Conservation (phyloP, 2,113 vertebrate genomes). For the Anas platyrhynchos region DNA sequence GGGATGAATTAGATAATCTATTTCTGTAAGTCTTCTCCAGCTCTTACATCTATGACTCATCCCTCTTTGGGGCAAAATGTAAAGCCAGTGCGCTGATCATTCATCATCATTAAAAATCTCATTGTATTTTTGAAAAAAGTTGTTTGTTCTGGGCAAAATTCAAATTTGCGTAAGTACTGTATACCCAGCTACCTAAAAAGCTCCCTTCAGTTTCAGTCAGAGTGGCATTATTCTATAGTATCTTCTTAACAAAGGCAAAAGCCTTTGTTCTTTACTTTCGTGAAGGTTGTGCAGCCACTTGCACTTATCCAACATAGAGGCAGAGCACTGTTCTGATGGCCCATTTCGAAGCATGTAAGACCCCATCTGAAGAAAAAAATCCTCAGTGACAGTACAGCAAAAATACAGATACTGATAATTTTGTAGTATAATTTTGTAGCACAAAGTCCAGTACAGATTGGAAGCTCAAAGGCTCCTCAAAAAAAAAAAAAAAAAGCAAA, state of each 20-base stretch:
- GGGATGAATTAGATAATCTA: not conserved
- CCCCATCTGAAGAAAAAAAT: not conserved
- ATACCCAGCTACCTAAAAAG: not conserved
- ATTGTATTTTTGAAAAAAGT: not conserved
- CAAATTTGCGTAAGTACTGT: not conserved
- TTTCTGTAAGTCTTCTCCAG: slow-evolving; percentile 19
- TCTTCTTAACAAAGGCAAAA: not conserved
- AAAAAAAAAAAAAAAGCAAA: not conserved
- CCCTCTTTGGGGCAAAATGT: slow-evolving; percentile 17
- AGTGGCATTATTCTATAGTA: not conserved
- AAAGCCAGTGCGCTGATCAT: slow-evolving; percentile 4
- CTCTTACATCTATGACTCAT: slow-evolving; percentile 25
- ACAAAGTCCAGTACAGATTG: not conserved
- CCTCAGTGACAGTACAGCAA: not conserved
- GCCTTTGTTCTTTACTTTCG: not conserved
- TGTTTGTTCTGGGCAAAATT: not conserved
- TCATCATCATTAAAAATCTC: slow-evolving; percentile 7
- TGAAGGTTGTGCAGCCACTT: not conserved
- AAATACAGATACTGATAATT: not conserved
- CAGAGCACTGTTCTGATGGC: not conserved
- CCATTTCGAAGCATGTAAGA: not conserved
- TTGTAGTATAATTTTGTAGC: not conserved
- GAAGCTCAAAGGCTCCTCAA: not conserved
- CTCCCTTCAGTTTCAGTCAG: not conserved
- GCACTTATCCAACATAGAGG: not conserved